Base-by-base conservation (phyloP, 2,888 invertebrate genomes). In the Plebejus argus region DNA sequence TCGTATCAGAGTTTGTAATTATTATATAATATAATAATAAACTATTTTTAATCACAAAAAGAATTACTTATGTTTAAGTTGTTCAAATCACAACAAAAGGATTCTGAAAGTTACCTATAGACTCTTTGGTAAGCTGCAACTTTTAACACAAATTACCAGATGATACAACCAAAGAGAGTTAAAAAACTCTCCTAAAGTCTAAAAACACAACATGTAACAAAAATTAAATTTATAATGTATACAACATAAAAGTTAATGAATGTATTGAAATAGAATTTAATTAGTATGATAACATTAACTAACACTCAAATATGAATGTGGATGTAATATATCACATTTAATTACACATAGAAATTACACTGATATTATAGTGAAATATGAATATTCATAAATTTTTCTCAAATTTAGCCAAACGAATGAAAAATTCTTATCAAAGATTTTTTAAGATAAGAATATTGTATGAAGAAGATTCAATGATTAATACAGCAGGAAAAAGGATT, bases 391-490 rank as follows among this genome's bases (percentile, higher is more conserved):
- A 28, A 28, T 66, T 66, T 28, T 66, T 4, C 20, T 66, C 28
- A 28, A 28, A 66, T 28, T 66, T 28, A 66, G 5, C 28, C 4
- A 3, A 23, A n/a, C 12, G 4, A 61, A 8, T 61, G 3, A 61
- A 23, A 10, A 23, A 23, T 8, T 23, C n/a, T 58, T n/a, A n/a
- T 20, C 20, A 61, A 66, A 33, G n/a, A 12, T 10, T 4, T 66
- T 66, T 66, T 28, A n/a, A n/a, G 61, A 15, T 6, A 66, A 6
- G 10, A 4, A 70, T 23, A 45, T 45, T 20, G 3, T n/a, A 53
- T 53, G 72, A 28, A 6, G 23, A 72, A 72, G 39, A 72, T 45
- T 45, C 72, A 58, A 49, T 56, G 56, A 49, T 70, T 70, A 35
- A 49, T 77, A 35, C 12, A 33, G 28, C 28, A 66, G 66, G 6